phyloP scores from a whole-genome alignment of 2,113 vertebrate genomes.

The Anguilla japonica region DNA sequence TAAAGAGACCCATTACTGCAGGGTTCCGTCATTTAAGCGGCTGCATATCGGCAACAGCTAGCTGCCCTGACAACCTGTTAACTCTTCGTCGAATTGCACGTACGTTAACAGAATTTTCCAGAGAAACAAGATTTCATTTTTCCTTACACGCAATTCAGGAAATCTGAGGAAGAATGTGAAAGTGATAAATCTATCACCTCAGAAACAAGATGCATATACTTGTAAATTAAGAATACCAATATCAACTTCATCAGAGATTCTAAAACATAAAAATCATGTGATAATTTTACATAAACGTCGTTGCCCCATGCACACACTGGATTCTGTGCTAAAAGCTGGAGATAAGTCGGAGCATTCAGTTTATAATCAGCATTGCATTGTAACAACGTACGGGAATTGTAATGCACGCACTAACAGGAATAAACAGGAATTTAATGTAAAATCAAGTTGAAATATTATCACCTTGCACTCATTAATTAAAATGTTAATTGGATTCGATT shows the following conservation, averaged over 20 bases:
- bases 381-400: not conserved
- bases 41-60: not conserved
- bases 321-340: not conserved
- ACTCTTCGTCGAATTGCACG: not conserved
- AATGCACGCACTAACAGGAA: not conserved
- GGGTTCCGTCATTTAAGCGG: not conserved
- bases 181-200: not conserved
- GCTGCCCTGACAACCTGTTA: not conserved
- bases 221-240: not conserved
- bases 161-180: not conserved
- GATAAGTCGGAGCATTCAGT: not conserved
- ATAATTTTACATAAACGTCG: not conserved
- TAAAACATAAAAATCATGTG: not conserved
- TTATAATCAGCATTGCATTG: not conserved
- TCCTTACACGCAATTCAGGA: too few species aligned
- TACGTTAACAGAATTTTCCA: not conserved
- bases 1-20: conserved; percentile 3
- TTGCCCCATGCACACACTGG: not conserved
- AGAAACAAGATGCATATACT: not conserved
- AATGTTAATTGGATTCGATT: not conserved
- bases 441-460: not conserved
- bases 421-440: not conserved
- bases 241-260: not conserved
- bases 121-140: not conserved
- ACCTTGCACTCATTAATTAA: not conserved